Base-by-base conservation (phyloP, 2,888 invertebrate genomes). In the Meghimatium bilineatum region DNA sequence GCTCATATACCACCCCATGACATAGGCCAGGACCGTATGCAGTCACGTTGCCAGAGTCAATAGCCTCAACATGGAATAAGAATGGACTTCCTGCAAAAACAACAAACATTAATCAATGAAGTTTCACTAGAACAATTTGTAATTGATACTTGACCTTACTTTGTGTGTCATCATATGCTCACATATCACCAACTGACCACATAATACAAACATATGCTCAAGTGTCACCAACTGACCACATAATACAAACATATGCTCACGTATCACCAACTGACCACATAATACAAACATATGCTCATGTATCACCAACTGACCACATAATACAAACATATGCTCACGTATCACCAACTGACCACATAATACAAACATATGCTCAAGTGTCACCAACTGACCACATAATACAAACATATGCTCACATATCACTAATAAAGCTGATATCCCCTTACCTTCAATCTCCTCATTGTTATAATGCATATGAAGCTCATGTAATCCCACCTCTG, bases 21-120 rank as follows among this genome's bases (percentile, higher is more conserved):
- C 96, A 96, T 86, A 99, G 95, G 63, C 99, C 99, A 6, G 97
- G 96, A 0, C 99, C 99, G 91, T 98, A 98, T 0, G 99, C 99
- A n/a, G 98, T 99, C 88, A 99, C 98, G 93, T 97, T 97, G 76
- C 98, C 99, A 85, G 97, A 97, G 88, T 96, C 95, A 88, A 98
- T 96, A 83, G 92, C 91, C 86, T 94, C 94, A 89, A 99, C 99
- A 94, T 98, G 97, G 96, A 99, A 99, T 95, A 97, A 97, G 95
- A 97, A 99, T 32, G 99, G 99, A 80, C 98, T 98, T 88, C 98
- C 97, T 97, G 93, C 29, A 69, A 63, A 5, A 44, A 23, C 32
- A 32, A 49, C 29, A 52, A 44, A 44, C 6, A 44, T n/a, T 12
- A 44, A 66, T n/a, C 1, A 66, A 66, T 66, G n/a, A 29, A 5